Conservation (phyloP, 2,797 vertebrate species). For the Coilia nasus region DNA sequence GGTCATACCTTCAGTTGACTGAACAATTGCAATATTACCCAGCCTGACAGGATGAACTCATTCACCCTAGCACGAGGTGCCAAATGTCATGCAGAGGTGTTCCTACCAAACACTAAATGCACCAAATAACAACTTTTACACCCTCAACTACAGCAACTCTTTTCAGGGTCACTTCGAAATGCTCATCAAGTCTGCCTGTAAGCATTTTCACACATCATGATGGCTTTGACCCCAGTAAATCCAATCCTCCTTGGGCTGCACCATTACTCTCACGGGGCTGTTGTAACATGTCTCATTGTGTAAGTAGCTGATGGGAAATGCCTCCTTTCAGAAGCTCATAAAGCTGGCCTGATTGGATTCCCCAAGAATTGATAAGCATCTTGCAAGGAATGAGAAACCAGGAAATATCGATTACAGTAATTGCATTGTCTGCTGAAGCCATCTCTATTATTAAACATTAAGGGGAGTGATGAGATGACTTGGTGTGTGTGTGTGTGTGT, state of each 20-base stretch:
- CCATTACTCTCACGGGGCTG: background rate
- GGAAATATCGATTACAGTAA: conserved; percentile 31
- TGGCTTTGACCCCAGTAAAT: background rate
- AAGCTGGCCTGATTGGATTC: conserved; percentile 22
- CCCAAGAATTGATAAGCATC: conserved; percentile 10
- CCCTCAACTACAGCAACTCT: background rate
- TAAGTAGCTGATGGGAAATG: conserved; percentile 12
- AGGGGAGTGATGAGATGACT: conserved; percentile 19
- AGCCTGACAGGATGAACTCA: background rate
- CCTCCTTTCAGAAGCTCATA: conserved; percentile 11
- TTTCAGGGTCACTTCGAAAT: conserved; percentile 13
- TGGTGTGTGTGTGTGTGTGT: background rate
- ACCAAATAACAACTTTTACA: background rate
- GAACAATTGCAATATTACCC: background rate
- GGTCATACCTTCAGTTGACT: background rate
- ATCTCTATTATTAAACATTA: conserved; percentile 30
- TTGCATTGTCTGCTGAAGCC: conserved; percentile 29
- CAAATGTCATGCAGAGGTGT: background rate
- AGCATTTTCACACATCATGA: conserved; percentile 12
- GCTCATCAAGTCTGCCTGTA: background rate
- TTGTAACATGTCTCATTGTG: conserved; percentile 7
- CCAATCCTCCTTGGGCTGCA: background rate
- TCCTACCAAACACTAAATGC: background rate
- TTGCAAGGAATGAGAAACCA: conserved; percentile 19
- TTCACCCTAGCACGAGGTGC: background rate